Evolutionary conservation across 2,888 invertebrate genomes (phyloP).

Genomic region (Limnephilus rhombicus): DNA sequence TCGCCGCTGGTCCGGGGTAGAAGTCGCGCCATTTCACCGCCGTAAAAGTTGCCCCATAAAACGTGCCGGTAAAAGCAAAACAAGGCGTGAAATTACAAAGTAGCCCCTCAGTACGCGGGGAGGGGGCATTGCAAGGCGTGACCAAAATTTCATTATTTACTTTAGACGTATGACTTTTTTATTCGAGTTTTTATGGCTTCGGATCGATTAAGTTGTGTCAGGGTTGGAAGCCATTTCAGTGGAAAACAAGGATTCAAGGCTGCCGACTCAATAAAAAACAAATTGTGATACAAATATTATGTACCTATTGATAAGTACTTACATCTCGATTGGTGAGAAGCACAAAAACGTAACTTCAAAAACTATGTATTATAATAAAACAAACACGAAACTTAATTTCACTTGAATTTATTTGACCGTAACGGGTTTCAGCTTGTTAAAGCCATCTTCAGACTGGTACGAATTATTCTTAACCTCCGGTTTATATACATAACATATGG

Average conservation of each 20-base stretch:
- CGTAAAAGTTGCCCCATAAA: constrained; percentile 57
- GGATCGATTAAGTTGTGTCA: not conserved
- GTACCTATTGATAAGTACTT: too few species aligned
- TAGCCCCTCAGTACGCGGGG: constrained; percentile 38
- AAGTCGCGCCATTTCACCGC: constrained; percentile 34
- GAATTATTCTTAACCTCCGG: too few species aligned
- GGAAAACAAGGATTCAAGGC: not conserved
- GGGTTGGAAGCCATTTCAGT: not conserved
- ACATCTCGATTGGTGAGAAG: too few species aligned
- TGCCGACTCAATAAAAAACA: not conserved
- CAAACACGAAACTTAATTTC: too few species aligned
- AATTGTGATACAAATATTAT: not conserved
- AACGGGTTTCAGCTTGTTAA: too few species aligned
- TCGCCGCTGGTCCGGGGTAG: constrained; percentile 35
- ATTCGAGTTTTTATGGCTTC: not conserved
- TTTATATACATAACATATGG: too few species aligned
- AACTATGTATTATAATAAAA: too few species aligned
- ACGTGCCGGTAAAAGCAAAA: constrained; percentile 57
- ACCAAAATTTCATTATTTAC: constrained; percentile 25
- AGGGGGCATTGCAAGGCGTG: constrained; percentile 5
- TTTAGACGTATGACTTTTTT: not conserved
- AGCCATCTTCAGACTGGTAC: too few species aligned
- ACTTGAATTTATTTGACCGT: too few species aligned
- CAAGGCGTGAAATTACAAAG: constrained; percentile 62
- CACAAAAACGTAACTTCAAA: too few species aligned